A percentile compares a stretch with the other conserved stretches of the same genome.
Evolutionary conservation across 1,140 invertebrate species (phyloP).

Genomic region (Mya arenaria): DNA sequence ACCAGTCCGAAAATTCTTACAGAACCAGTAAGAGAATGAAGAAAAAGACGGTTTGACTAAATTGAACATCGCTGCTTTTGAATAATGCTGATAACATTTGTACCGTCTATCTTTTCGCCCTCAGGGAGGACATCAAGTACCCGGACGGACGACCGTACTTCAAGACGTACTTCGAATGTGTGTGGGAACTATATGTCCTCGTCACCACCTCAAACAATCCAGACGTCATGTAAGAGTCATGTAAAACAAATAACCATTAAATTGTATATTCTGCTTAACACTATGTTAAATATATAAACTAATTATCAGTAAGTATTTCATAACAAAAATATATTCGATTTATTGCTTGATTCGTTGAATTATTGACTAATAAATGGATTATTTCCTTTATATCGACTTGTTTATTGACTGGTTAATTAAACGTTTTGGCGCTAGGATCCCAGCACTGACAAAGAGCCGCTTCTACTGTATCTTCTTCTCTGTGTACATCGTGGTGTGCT

Average conservation of each 20-base stretch:
- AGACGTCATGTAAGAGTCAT: constrained; percentile 47
- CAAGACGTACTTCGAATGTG: constrained; percentile 40
- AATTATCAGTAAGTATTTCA: no score
- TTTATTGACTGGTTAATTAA: neutral
- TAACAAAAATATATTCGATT: no score
- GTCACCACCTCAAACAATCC: constrained; percentile 52
- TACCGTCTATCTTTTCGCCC: no score
- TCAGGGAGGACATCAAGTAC: constrained; percentile 45
- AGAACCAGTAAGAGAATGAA: neutral
- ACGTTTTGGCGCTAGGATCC: constrained; percentile 30
- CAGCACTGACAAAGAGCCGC: constrained; percentile 24
- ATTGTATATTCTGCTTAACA: no score
- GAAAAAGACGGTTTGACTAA: neutral
- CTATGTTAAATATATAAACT: no score
- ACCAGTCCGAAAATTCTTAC: no score
- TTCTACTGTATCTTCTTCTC: constrained; percentile 47
- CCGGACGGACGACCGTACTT: constrained; percentile 42
- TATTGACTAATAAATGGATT: no score
- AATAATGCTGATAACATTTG: no score
- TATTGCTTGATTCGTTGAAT: no score
- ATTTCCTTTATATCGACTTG: no score
- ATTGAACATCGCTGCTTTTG: neutral
- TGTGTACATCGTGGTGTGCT: constrained; percentile 39
- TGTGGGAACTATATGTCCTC: constrained; percentile 49
- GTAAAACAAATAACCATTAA: no score